These are phyloP conservation scores for Liparis tanakae DNA, from an alignment of 2,797 vertebrate species.

Conservation along the genomic window DNA sequence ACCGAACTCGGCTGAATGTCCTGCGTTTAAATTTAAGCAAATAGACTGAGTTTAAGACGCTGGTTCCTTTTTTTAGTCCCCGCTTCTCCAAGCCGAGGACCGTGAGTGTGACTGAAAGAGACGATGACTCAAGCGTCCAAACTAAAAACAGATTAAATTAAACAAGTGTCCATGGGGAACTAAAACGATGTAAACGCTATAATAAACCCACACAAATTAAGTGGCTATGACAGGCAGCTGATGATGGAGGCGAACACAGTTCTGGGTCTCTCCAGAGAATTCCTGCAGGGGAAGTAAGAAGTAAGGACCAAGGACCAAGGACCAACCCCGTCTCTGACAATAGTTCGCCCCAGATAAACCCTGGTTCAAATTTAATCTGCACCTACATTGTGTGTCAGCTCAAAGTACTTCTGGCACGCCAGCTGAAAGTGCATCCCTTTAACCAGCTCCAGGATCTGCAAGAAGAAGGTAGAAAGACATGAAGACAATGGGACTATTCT, in stretches of 20 bases:
- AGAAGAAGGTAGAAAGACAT: constrained; percentile 22
- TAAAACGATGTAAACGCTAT: constrained; percentile 63
- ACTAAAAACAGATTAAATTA: constrained; percentile 67
- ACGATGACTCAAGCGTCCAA: constrained; percentile 55
- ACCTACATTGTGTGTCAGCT: constrained; percentile 96
- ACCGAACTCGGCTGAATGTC: constrained; percentile 12
- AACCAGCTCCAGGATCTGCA: constrained; percentile 94
- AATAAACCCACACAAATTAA: constrained; percentile 76
- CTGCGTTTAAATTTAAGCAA: constrained; percentile 5
- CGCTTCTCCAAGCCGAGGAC: constrained; percentile 34
- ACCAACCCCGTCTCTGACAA: constrained; percentile 43
- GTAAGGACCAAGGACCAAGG: constrained; percentile 25
- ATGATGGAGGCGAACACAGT: constrained; percentile 70
- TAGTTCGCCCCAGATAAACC: constrained; percentile 40
- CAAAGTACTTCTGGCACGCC: constrained; percentile 99
- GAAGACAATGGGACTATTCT: neutral
- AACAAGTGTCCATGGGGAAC: constrained; percentile 60
- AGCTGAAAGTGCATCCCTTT: constrained; percentile 98
- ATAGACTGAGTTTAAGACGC: constrained; percentile 4
- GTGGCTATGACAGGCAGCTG: constrained; percentile 63
- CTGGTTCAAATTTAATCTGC: constrained; percentile 59
- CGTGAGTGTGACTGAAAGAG: constrained; percentile 60
- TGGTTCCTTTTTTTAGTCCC: neutral
- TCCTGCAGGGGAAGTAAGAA: constrained; percentile 52
- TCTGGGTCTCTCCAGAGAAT: constrained; percentile 45